Base-by-base conservation (phyloP, 92 coral and sea anemone species). In the Parazoanthus atlanticus region DNA sequence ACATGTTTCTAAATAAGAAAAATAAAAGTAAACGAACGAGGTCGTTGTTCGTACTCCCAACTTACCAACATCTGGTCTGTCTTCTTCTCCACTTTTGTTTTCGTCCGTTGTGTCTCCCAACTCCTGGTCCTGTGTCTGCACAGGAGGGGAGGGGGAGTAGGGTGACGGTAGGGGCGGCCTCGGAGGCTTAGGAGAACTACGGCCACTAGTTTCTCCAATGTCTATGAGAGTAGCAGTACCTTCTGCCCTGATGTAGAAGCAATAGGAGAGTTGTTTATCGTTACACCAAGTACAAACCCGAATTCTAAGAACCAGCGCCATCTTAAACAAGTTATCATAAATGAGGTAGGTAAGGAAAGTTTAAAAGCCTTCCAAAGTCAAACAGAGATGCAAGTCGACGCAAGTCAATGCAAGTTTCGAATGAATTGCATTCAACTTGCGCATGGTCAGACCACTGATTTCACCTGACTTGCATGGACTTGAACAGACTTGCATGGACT, bases 141-240 rank as follows among this genome's bases (percentile, higher is more conserved):
- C 36, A 69, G 61, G 66, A 40, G 78, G 13, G 67, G 58, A 25
- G 75, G 86, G 58, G 61, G 66, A 41, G 78, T 84, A 84, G 66
- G 66, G 78, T 0, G 78, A 25, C 25, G 87, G 87, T 10, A 69
- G 61, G 28, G 87, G 87, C 10, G 87, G 87, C 74, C 87, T 84
- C 23, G 38, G 65, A 0, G 87, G 87, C 64, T 70, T 84, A 11
- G 87, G 78, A 11, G 87, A 84, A 40, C 87, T 30, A 19, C 78
- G 87, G 77, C 76, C 76, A 46, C 78, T 84, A 31, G 32, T 29
- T 28, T 84, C 87, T 28, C 67, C 87, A 5, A 84, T 12, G 17
- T 84, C 78, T 15, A 84, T 9, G 3, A 84, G 87, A 28, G 28
- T 69, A 1, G 65, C 78, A 41, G 66, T 65, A 5, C 41, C 69